Evolutionary conservation across 53 echinoderm and acorn worm species (phyloP).

Genomic region (Apostichopus leukothele): DNA sequence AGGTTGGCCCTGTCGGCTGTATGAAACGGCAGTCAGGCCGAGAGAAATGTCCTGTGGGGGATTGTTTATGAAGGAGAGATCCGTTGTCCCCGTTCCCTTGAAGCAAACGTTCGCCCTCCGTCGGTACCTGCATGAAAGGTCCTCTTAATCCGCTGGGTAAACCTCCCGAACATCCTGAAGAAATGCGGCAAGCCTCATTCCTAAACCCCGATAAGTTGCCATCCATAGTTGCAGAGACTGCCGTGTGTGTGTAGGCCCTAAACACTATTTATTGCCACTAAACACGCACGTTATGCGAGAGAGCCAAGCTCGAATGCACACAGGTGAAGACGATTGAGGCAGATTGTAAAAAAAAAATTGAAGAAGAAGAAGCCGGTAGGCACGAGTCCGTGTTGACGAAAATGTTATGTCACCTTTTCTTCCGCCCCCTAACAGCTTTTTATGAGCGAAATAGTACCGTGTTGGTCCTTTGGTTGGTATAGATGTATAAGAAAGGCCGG

Average conservation of each 20-base stretch:
- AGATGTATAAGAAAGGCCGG: constrained; percentile 17
- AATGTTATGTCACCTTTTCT: constrained; percentile 8
- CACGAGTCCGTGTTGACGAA: constrained; percentile 32
- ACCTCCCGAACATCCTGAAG: constrained; percentile 44
- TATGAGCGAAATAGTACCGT: not conserved
- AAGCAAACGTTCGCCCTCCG: constrained; percentile 38
- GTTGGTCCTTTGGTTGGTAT: not conserved
- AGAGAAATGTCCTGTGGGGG: constrained; percentile 48
- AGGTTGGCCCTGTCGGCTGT: constrained; percentile 51
- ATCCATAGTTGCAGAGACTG: constrained; percentile 33
- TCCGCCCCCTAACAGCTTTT: constrained; percentile 9
- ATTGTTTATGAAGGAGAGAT: constrained; percentile 46
- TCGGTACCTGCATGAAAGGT: constrained; percentile 49
- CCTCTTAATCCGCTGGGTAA: constrained; percentile 37
- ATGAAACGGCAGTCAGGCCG: constrained; percentile 64
- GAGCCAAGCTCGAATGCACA: constrained; percentile 50
- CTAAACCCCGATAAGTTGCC: constrained; percentile 50
- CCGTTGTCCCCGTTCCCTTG: constrained; percentile 46
- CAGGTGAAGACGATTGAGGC: constrained; percentile 21
- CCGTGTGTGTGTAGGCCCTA: constrained; percentile 51
- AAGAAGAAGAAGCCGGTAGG: not conserved
- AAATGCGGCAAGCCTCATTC: constrained; percentile 50
- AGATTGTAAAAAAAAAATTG: not conserved
- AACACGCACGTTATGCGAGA: constrained; percentile 48
- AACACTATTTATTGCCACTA: constrained; percentile 51